Conservation (phyloP, 2,797 vertebrate genomes). For the Phalanger gymnotis region DNA sequence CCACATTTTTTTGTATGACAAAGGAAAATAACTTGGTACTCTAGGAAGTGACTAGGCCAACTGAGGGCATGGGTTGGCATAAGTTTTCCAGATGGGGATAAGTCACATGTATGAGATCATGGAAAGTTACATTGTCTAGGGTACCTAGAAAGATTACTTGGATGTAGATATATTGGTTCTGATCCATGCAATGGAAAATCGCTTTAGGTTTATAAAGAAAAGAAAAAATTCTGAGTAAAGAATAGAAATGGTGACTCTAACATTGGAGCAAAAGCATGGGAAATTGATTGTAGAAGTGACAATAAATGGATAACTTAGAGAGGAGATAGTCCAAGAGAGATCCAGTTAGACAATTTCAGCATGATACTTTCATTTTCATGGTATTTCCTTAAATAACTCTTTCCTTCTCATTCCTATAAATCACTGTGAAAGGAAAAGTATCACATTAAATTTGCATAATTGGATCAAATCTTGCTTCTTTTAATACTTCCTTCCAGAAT, state of each 20-base stretch:
- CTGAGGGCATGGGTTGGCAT: slow-evolving; percentile 14
- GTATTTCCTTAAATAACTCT: not conserved
- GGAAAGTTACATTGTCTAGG: slow-evolving; percentile 30
- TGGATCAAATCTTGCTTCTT: slow-evolving; percentile 27
- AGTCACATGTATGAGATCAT: slow-evolving; percentile 21
- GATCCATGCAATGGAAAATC: slow-evolving; percentile 3
- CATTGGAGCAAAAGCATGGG: not conserved
- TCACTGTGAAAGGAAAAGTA: not conserved
- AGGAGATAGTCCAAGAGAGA: not conserved
- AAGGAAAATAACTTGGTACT: slow-evolving; percentile 30
- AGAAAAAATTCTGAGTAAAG: slow-evolving; percentile 31
- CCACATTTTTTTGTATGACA: slow-evolving; percentile 23
- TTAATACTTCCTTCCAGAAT: not conserved
- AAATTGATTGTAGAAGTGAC: not conserved
- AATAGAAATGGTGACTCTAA: not conserved
- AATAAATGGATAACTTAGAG: not conserved
- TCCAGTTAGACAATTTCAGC: not conserved
- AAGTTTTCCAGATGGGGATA: not conserved
- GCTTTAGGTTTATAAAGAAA: slow-evolving; percentile 7
- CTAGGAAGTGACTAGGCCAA: slow-evolving; percentile 17
- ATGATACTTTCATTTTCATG: not conserved
- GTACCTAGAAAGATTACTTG: slow-evolving; percentile 16
- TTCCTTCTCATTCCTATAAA: not conserved
- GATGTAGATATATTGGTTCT: slow-evolving; percentile 13
- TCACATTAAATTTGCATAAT: not conserved